Conservation (phyloP, 2,888 invertebrate species). For the Pteria penguin region DNA sequence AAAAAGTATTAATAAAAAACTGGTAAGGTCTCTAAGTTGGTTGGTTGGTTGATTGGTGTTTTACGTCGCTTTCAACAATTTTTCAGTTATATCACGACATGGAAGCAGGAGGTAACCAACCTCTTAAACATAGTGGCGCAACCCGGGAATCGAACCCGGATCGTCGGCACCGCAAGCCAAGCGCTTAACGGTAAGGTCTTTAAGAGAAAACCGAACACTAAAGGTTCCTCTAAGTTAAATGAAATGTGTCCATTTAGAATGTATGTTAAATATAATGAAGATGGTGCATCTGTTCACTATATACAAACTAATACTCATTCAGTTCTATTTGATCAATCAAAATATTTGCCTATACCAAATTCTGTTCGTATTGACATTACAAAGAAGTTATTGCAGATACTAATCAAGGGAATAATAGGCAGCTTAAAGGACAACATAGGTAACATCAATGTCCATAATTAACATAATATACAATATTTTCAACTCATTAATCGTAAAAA, state of each 20-base stretch:
- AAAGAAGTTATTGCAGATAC: background rate
- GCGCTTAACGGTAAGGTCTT: background rate
- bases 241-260: background rate
- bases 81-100: too few relatives aligned
- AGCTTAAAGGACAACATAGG: background rate
- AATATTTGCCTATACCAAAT: constrained; percentile 11
- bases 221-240: constrained; percentile 12
- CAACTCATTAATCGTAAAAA: background rate
- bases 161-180: too few relatives aligned
- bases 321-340: background rate
- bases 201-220: background rate
- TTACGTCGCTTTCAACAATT: too few relatives aligned
- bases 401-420: background rate
- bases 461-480: background rate
- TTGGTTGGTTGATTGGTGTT: too few relatives aligned
- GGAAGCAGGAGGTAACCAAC: too few relatives aligned
- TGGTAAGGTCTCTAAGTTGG: too few relatives aligned
- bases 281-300: background rate
- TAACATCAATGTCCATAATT: background rate
- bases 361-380: background rate
- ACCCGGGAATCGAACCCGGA: too few relatives aligned
- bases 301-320: background rate
- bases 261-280: background rate
- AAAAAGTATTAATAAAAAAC: background rate
- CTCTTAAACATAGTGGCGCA: too few relatives aligned